Base-by-base conservation (phyloP, 1,140 invertebrate species). In the Cyclina sinensis region DNA sequence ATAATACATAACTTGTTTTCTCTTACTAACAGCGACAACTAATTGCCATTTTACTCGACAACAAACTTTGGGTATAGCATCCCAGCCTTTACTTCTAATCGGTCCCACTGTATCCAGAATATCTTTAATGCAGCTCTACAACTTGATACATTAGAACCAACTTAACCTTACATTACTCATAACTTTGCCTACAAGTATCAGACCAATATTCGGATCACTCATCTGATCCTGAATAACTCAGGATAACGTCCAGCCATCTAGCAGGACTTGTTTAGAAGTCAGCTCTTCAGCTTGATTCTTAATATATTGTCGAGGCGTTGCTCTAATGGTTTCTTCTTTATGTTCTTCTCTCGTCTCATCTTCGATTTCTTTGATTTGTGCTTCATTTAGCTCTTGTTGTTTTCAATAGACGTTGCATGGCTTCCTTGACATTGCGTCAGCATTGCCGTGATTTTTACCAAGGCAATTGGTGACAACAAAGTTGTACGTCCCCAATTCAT, bases 401-500 rank as follows among this genome's bases (percentile, higher is more conserved):
- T n/a, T n/a, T n/a, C n/a, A n/a, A n/a, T n/a, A n/a, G n/a, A n/a
- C n/a, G n/a, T n/a, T n/a, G n/a, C n/a, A n/a, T n/a, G n/a, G n/a
- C n/a, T n/a, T n/a, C n/a, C n/a, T n/a, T n/a, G n/a, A n/a, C n/a
- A n/a, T n/a, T n/a, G n/a, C n/a, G n/a, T n/a, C n/a, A n/a, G n/a
- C n/a, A n/a, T n/a, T n/a, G n/a, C n/a, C n/a, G n/a, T n/a, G n/a
- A n/a, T n/a, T n/a, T n/a, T n/a, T n/a, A n/a, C n/a, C n/a, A n/a
- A n/a, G n/a, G n/a, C n/a, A n/a, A n/a, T n/a, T n/a, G n/a, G 7
- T 39, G 1, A 94, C 82, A 1, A 83, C 90, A 27, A 93, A 62
- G 48, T 94, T 85, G 70, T 92, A 94, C 16, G 76, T 86, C 24
- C 88, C 90, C 18, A 94, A 62, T 59, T 74, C 68, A 24, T 95